Conservation (phyloP, 2,797 vertebrate species). For the Acestrorhynchus altus region DNA sequence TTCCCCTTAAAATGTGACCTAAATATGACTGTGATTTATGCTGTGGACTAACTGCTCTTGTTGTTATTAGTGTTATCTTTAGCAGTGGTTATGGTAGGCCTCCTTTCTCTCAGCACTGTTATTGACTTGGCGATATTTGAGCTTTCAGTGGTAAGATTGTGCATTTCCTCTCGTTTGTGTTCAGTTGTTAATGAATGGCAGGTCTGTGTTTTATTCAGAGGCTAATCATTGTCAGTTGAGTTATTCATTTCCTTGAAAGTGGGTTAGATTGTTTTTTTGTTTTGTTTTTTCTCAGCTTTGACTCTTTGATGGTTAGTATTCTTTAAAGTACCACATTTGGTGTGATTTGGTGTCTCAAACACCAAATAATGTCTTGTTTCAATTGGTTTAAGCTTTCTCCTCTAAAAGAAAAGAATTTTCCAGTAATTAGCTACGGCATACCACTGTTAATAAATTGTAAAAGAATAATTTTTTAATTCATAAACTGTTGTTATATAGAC, state of each 20-base stretch:
- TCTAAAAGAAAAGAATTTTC: too few relatives aligned
- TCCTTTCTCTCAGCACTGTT: neutral
- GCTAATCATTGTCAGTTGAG: constrained; percentile 22
- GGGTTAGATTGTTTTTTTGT: neutral
- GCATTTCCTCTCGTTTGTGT: constrained; percentile 5
- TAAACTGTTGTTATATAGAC: too few relatives aligned
- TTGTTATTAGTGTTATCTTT: neutral
- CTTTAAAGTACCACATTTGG: too few relatives aligned
- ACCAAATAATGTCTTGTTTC: too few relatives aligned
- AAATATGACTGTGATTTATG: neutral
- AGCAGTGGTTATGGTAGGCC: neutral
- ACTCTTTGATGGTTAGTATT: too few relatives aligned
- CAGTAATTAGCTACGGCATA: too few relatives aligned
- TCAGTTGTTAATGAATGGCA: constrained; percentile 21
- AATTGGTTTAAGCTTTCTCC: too few relatives aligned
- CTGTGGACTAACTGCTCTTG: neutral
- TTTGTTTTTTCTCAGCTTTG: neutral
- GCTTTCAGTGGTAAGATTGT: neutral
- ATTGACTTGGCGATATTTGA: neutral
- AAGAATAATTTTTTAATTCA: neutral
- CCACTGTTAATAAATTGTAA: neutral
- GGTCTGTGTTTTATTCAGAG: constrained; percentile 2
- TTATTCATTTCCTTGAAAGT: constrained; percentile 15
- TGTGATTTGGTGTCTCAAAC: too few relatives aligned
- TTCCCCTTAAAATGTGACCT: neutral